Evolutionary conservation across 1,140 invertebrate species (phyloP).

Genomic region (Megalonaias nervosa): DNA sequence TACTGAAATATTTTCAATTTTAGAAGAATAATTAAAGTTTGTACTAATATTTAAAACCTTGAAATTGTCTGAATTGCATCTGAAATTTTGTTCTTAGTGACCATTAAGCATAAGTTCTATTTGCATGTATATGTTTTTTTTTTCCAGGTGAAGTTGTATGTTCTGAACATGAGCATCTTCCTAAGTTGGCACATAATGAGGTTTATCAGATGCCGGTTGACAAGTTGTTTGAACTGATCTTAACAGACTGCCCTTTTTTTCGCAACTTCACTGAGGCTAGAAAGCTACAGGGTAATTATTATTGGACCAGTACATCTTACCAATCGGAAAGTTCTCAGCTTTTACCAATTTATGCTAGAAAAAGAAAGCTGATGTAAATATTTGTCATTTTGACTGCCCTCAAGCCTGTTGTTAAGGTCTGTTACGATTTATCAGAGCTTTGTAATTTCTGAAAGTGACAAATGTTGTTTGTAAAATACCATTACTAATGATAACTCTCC

Average conservation of each 20-base stretch:
- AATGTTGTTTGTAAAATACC: too few species aligned
- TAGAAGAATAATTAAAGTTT: too few species aligned
- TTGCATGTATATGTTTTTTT: constrained; percentile 21
- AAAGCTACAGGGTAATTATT: constrained; percentile 25
- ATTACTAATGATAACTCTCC: too few species aligned
- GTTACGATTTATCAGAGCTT: too few species aligned
- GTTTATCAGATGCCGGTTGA: constrained; percentile 85
- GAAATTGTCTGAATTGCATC: too few species aligned
- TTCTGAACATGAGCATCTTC: constrained; percentile 80
- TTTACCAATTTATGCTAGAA: neutral
- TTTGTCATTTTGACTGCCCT: neutral
- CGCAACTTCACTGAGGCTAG: constrained; percentile 76
- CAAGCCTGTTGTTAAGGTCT: too few species aligned
- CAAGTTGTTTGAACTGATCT: constrained; percentile 91
- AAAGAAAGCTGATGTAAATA: neutral
- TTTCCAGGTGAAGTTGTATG: constrained; percentile 58
- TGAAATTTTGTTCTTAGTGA: too few species aligned
- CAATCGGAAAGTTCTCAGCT: neutral
- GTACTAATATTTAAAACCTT: too few species aligned
- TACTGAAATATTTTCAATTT: too few species aligned
- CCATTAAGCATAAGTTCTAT: neutral
- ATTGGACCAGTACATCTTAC: neutral
- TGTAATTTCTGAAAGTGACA: too few species aligned
- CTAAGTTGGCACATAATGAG: constrained; percentile 81
- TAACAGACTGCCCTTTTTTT: constrained; percentile 93